Percentiles rank a stretch among this genome's conserved stretches.
Conservation (phyloP, 1,140 invertebrate genomes). For the Phymastichus coffea region DNA sequence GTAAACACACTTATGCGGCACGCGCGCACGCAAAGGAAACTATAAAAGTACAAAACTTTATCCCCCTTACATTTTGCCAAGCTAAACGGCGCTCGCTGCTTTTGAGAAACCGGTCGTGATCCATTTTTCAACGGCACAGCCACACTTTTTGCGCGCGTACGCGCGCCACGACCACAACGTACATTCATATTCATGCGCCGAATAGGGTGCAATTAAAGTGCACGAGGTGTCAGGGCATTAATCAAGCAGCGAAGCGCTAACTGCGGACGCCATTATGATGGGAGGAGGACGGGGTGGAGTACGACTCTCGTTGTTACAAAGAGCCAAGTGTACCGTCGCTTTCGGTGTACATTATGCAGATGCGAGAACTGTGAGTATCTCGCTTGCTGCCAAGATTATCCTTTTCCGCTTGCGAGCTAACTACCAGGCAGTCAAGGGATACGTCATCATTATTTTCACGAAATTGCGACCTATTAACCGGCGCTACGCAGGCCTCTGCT, state of each 20-base stretch:
- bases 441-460: background rate
- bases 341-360: too few relatives aligned
- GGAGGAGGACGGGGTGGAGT: too few relatives aligned
- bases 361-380: too few relatives aligned
- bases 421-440: background rate
- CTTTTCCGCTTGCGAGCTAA: background rate
- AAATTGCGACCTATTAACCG: constrained; percentile 6
- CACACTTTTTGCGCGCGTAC: too few relatives aligned
- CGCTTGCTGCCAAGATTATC: too few relatives aligned
- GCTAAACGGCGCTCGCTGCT: constrained; percentile 30
- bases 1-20: constrained; percentile 16
- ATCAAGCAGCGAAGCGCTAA: constrained; percentile 54
- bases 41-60: too few relatives aligned
- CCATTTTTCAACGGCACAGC: constrained; percentile 58
- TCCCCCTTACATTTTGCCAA: too few relatives aligned
- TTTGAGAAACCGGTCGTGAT: constrained; percentile 34
- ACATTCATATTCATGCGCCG: constrained; percentile 56
- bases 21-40: too few relatives aligned
- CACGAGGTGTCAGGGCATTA: constrained; percentile 56
- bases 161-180: too few relatives aligned
- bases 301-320: too few relatives aligned
- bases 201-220: constrained; percentile 58
- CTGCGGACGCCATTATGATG: constrained; percentile 49
- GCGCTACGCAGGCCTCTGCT: too few relatives aligned
- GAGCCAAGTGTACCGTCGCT: too few relatives aligned